These are phyloP conservation scores for Gobio gobio DNA, from an alignment of 2,113 vertebrate genomes.

Conservation along the genomic window DNA sequence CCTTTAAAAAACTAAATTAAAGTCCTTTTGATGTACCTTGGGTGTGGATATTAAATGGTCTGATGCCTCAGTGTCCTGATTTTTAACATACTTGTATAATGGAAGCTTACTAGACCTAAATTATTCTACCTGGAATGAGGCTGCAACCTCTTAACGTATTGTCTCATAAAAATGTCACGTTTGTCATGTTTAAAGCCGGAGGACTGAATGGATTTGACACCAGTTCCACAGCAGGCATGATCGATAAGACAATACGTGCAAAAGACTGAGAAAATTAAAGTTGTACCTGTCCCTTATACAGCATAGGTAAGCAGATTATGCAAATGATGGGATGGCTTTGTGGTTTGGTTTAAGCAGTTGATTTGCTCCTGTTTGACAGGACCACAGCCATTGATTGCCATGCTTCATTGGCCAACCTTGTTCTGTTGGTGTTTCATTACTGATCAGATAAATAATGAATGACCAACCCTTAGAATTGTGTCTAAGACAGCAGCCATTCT, in stretches of 20 bases:
- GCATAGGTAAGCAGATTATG: constrained; percentile 23
- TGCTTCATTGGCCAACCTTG: constrained; percentile 29
- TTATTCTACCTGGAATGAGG: constrained; percentile 32
- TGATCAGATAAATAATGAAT: constrained; percentile 36
- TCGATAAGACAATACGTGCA: neutral
- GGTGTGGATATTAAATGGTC: neutral
- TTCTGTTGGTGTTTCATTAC: constrained; percentile 39
- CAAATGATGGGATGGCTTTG: neutral
- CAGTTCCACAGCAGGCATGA: neutral
- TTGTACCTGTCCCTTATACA: constrained; percentile 1
- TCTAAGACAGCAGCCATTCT: neutral
- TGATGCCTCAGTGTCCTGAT: constrained; percentile 1
- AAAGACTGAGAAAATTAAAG: neutral
- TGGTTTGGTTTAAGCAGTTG: constrained; percentile 4
- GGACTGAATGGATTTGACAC: constrained; percentile 8
- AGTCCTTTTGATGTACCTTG: neutral
- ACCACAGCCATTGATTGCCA: constrained; percentile 12
- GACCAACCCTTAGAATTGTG: neutral
- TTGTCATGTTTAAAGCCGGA: neutral
- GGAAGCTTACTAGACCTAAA: neutral
- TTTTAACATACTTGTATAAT: constrained; percentile 5
- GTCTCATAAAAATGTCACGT: neutral
- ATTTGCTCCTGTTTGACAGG: neutral
- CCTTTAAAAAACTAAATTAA: neutral
- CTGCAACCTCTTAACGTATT: neutral